These are phyloP conservation scores for Ispidina lecontei DNA, from an alignment of 2,797 vertebrate genomes.

Conservation along the genomic window DNA sequence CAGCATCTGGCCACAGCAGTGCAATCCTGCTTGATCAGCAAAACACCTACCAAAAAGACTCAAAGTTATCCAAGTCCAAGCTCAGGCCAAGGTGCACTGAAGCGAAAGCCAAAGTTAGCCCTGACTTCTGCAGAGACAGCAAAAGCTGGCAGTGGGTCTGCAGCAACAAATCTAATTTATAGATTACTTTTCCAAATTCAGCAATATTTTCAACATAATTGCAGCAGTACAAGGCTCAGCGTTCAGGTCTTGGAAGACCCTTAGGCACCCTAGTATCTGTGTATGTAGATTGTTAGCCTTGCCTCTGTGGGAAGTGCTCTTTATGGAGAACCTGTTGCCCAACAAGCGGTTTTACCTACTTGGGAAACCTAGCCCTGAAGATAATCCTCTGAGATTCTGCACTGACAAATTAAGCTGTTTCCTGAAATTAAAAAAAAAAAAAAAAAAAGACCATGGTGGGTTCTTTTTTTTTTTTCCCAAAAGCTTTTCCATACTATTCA, in stretches of 20 bases:
- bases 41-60: not conserved
- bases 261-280: not conserved
- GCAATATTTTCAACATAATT: conserved; percentile 49
- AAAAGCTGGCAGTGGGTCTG: not conserved
- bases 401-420: not conserved
- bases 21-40: not conserved
- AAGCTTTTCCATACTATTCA: not conserved
- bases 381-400: not conserved
- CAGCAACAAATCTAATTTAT: conserved; percentile 38
- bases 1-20: not conserved
- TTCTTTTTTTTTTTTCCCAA: not conserved
- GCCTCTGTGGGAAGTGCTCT: not conserved
- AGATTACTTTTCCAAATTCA: conserved; percentile 32
- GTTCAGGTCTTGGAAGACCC: not conserved
- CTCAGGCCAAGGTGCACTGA: not conserved
- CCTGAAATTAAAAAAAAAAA: not conserved
- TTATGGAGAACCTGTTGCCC: not conserved
- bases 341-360: not conserved
- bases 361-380: not conserved
- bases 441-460: not conserved
- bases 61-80: not conserved
- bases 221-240: not conserved
- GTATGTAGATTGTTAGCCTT: not conserved
- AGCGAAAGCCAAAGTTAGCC: not conserved
- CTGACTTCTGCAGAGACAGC: conserved; percentile 23